Base-by-base conservation (phyloP, 2,888 invertebrate genomes). In the Toxonevra muliebris region DNA sequence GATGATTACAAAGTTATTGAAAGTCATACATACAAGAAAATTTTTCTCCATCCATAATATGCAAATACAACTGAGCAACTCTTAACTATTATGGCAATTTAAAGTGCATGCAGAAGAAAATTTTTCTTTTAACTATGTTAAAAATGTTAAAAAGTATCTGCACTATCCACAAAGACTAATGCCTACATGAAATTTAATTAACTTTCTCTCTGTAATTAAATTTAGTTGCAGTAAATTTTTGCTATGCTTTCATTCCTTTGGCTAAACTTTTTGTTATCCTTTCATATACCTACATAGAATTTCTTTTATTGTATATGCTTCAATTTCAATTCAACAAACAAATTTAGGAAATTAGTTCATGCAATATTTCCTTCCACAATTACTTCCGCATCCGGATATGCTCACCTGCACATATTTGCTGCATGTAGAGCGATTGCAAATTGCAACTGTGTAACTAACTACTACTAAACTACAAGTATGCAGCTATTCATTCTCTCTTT, bases 281-380 rank as follows among this genome's bases (percentile, higher is more conserved):
- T 15, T 42, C 66, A 45, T 58, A 30, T 52, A 55, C n/a, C 65
- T 0, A 17, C 57, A 30, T 11, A 15, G 4, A 30, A n/a, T 17
- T 53, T 41, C 41, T 50, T 13, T 58, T 20, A 41, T 17, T 65
- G 13, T 11, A 19, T 52, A 52, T 61, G 65, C 30, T 15, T 53
- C 15, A 15, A 59, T 61, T 64, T 45, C 65, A 53, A 58, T 68
- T 69, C 68, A 67, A 68, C 71, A 74, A 71, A 73, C 74, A 74
- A 74, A 73, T 74, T 74, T 70, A 69, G 73, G 71, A 74, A 74
- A 74, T 74, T 72, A 74, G 72, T 72, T 69, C 74, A 72, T 66
- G 69, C 58, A 67, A 67, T 62, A 69, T 15, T 48, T 48, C 48
- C 48, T 48, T 48, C 48, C 48, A 15, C 48, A 48, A 48, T 48